Evolutionary conservation across 2,888 invertebrate genomes (phyloP), one percentile per base, ranked within the genome.

Genomic region (Drosophila histrio): DNA sequence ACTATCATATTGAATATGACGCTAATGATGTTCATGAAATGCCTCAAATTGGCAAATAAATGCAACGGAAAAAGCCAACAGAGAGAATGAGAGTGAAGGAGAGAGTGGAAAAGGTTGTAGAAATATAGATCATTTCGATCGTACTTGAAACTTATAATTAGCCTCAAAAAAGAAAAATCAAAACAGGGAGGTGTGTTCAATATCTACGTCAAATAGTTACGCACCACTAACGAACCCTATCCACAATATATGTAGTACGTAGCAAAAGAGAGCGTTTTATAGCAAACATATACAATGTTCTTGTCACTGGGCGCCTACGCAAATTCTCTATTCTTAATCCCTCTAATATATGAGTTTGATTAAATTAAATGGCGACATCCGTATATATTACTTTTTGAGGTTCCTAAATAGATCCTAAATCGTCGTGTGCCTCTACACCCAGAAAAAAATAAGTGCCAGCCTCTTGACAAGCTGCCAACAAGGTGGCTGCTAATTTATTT

Each of bases 1-100:
- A 39, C 63, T 52, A 70, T 62, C 56, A 68, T 60, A 69, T 60
- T 63, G 54, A 66, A 79, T 72, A 61, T 82, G 81, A 80, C 72
- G 72, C 69, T 84, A 80, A 84, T 84, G 63, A 72, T 72, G 69
- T 56, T 77, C 71, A 64, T 84, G 81, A 83, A 83, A 79, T 59
- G 64, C 41, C 56, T 36, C 54, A 65, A 72, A 66, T 64, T 75
- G 75, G 57, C 78, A 84, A 41, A 44, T 43, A 64, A 79, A 59
- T 73, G 56, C 69, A 68, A 43, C 52, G 19, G 34, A 58, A 4
- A 24, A 21, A 36, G 39, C 26, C 26, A 6, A 36, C 8, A 38
- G 7, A 7, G 11, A 41, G 17, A 1, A 0, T 4, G 32, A 11
- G 43, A 17, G 15, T 34, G 22, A 15, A 6, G 15, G 7, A 22